Evolutionary conservation across 2,797 vertebrate species (phyloP).

Genomic region (Syncerus caffer): DNA sequence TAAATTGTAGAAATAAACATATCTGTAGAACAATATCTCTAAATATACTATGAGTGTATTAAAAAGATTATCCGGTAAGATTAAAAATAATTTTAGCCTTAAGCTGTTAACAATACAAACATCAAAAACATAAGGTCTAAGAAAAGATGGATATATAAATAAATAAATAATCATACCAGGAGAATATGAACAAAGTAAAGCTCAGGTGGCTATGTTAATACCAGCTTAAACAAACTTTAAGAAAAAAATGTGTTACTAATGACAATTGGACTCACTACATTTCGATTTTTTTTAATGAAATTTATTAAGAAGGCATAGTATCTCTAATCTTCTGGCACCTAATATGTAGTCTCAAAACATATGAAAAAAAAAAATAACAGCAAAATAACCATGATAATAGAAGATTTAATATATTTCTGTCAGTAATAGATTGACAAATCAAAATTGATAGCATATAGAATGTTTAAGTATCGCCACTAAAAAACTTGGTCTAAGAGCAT

Average conservation of each 20-base stretch:
- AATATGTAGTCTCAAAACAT: neutral
- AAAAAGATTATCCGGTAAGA: neutral
- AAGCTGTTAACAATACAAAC: neutral
- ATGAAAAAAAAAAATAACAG: neutral
- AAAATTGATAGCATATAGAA: neutral
- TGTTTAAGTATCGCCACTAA: neutral
- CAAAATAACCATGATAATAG: neutral
- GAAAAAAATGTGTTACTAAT: neutral
- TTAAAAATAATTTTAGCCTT: neutral
- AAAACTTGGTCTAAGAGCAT: neutral
- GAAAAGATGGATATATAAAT: neutral
- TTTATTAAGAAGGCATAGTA: neutral
- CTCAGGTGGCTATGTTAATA: neutral
- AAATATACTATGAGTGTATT: neutral
- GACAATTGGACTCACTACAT: neutral
- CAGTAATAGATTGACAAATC: neutral
- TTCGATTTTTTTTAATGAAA: neutral
- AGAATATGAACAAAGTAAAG: neutral
- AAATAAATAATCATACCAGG: neutral
- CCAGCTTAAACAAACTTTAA: neutral
- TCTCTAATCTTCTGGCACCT: neutral
- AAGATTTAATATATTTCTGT: neutral
- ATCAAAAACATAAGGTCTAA: neutral
- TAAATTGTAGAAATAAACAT: neutral
- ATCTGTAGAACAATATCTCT: neutral